phyloP scores from a whole-genome alignment of 2,113 vertebrate species.

The Apteryx owenii region DNA sequence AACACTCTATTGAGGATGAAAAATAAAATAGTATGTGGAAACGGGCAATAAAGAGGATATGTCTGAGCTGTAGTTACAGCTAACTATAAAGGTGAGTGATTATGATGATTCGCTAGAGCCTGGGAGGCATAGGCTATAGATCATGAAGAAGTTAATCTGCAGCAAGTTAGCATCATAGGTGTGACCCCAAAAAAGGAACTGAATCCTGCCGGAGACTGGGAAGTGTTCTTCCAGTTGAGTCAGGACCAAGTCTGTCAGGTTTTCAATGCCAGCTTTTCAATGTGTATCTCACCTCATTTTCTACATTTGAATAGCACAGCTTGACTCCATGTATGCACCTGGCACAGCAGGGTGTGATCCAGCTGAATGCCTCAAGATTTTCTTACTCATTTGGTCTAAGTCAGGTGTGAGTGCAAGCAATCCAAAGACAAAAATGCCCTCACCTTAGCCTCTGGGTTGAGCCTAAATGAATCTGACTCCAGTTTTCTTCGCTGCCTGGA shows the following conservation, averaged over 20 bases:
- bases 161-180: background rate
- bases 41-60: background rate
- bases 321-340: background rate
- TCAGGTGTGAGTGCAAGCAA: background rate
- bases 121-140: background rate
- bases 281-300: background rate
- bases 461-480: background rate
- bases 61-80: background rate
- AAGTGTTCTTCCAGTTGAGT: background rate
- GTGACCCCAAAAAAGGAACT: background rate
- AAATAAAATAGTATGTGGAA: background rate
- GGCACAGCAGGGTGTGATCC: background rate
- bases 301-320: background rate
- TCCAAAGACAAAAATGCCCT: background rate
- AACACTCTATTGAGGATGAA: background rate
- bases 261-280: background rate
- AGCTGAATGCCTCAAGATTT: background rate
- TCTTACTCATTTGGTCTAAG: background rate
- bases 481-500: background rate
- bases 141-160: background rate
- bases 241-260: background rate
- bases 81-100: background rate
- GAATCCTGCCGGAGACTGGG: background rate
- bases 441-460: constrained; percentile 23
- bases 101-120: background rate